Percentiles rank a stretch among this genome's conserved stretches.
These are phyloP conservation scores for Lutraria lutraria DNA, from an alignment of 2,888 invertebrate species.

Conservation along the genomic window DNA sequence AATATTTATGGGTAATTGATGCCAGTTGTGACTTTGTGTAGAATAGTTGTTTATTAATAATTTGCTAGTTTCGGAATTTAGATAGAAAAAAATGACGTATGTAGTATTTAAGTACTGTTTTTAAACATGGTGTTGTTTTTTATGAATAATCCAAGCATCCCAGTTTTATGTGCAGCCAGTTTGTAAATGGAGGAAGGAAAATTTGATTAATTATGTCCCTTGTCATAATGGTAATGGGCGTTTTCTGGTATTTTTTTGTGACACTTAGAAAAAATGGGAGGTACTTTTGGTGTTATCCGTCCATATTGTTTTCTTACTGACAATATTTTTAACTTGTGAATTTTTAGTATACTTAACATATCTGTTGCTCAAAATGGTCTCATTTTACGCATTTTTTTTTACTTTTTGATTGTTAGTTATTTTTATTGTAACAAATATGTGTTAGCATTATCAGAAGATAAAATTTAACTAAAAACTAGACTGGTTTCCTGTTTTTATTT, in stretches of 20 bases:
- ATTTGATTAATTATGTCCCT: neutral
- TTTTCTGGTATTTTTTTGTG: neutral
- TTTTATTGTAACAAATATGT: conserved; percentile 47
- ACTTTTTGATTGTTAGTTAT: conserved; percentile 48
- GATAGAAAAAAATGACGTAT: neutral
- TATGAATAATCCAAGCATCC: neutral
- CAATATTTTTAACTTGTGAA: conserved; percentile 20
- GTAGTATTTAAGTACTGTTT: conserved; percentile 11
- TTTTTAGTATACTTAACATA: neutral
- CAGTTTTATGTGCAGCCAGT: conserved; percentile 8
- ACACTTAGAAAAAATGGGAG: neutral
- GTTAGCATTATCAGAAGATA: conserved; percentile 45
- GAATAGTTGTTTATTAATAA: neutral
- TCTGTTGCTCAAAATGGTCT: conserved; percentile 34
- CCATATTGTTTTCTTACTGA: conserved; percentile 4
- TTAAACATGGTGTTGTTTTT: conserved; percentile 22
- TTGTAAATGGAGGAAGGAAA: conserved; percentile 1
- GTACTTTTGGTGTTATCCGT: neutral
- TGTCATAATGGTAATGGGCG: conserved; percentile 11
- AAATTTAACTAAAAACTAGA: conserved; percentile 30
- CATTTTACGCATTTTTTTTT: conserved; percentile 34
- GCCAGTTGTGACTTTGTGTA: neutral
- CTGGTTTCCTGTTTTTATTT: conserved; percentile 47
- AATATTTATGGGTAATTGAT: neutral
- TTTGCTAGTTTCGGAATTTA: neutral